Percentiles rank a stretch among this genome's conserved stretches.
Conservation (phyloP, 2,888 invertebrate species). For the Elmis aenea region DNA sequence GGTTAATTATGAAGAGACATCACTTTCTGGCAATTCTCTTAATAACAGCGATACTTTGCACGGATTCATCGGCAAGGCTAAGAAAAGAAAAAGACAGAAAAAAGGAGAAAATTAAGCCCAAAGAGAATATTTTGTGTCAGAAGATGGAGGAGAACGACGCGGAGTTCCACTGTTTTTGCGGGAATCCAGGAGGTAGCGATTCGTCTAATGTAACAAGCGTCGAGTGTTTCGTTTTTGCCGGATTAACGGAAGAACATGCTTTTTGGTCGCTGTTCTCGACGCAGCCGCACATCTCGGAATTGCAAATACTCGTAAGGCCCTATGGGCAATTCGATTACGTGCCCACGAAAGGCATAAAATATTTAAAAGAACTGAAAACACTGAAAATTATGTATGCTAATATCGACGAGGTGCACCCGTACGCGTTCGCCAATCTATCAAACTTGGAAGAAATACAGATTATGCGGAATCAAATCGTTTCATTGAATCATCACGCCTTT, state of each 20-base stretch:
- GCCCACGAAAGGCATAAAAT: conserved; percentile 64
- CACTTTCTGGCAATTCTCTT: conserved; percentile 5
- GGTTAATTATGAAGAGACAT: conserved; percentile 12
- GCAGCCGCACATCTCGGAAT: conserved; percentile 64
- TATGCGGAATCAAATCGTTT: conserved; percentile 65
- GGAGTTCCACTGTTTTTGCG: conserved; percentile 66
- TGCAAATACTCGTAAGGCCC: conserved; percentile 67
- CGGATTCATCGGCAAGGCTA: conserved; percentile 6
- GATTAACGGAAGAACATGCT: conserved; percentile 62
- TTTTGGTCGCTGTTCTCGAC: conserved; percentile 69
- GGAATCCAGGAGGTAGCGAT: conserved; percentile 46
- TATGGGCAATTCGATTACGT: conserved; percentile 66
- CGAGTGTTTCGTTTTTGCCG: conserved; percentile 70
- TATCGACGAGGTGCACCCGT: conserved; percentile 63
- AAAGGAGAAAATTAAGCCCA: conserved; percentile 8
- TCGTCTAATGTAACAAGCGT: conserved; percentile 60
- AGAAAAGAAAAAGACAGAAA: conserved; percentile 16
- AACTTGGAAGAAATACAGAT: conserved; percentile 63
- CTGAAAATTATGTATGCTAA: conserved; percentile 69
- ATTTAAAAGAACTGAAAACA: conserved; percentile 60
- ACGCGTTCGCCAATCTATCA: conserved; percentile 70
- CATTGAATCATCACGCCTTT: conserved; percentile 64
- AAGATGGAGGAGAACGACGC: conserved; percentile 28
- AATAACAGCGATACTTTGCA: conserved; percentile 7
- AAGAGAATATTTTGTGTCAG: conserved; percentile 22